A percentile compares a stretch with the other conserved stretches of the same genome.
Conservation (phyloP, 2,113 vertebrate species). For the Myotis yumanensis region DNA sequence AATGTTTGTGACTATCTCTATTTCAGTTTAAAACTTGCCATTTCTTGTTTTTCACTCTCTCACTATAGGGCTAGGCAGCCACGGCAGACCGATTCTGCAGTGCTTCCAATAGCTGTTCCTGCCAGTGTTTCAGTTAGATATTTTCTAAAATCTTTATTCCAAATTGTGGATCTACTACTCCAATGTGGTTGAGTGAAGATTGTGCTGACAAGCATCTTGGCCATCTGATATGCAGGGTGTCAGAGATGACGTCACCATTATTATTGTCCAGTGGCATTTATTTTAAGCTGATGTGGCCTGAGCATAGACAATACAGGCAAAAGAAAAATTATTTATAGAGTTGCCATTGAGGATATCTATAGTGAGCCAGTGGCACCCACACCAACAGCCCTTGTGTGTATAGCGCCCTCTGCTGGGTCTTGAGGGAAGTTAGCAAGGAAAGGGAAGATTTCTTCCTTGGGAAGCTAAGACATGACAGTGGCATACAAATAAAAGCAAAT, state of each 20-base stretch:
- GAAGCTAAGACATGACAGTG: background rate
- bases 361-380: background rate
- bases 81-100: background rate
- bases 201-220: background rate
- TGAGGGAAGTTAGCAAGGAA: background rate
- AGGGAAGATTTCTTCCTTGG: background rate
- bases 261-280: background rate
- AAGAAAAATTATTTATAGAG: background rate
- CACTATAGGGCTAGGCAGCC: background rate
- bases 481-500: background rate
- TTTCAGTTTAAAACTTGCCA: background rate
- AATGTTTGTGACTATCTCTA: background rate
- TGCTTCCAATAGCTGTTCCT: background rate
- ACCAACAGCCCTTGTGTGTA: background rate
- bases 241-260: background rate
- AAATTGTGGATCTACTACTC: background rate
- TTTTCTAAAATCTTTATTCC: slow-evolving; percentile 1
- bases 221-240: background rate
- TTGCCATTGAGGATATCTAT: background rate
- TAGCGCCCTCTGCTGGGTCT: background rate
- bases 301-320: background rate
- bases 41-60: background rate
- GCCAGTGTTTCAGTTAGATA: background rate
- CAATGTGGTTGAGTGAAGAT: background rate
- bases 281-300: background rate